Conservation (phyloP, 30 jellyfish, hydroid and myxozoan species). For the Aurelia sp. region DNA sequence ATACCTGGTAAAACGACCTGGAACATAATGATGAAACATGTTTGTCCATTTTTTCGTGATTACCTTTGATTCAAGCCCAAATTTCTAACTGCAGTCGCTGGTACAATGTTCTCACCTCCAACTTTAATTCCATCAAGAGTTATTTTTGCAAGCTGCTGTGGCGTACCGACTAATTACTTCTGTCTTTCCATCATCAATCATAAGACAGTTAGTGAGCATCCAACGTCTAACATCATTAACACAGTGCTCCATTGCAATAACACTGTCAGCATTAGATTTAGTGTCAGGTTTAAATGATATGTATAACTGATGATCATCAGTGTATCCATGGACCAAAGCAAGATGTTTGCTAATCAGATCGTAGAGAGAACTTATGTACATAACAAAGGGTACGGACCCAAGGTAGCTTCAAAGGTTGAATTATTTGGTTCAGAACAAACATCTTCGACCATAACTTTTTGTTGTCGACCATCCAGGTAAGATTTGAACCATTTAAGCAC, state of each 20-base stretch:
- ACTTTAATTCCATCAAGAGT: conserved; percentile 44
- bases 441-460: background rate
- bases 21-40: conserved; percentile 39
- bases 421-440: background rate
- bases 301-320: conserved; percentile 57
- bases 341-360: conserved; percentile 42
- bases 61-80: conserved; percentile 49
- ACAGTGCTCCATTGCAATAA: conserved; percentile 44
- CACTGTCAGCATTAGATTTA: conserved; percentile 6
- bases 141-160: conserved; percentile 63
- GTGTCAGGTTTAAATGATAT: conserved; percentile 36
- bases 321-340: conserved; percentile 51
- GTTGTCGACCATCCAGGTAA: conserved; percentile 34
- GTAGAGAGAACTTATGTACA: conserved; percentile 20
- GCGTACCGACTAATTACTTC: conserved; percentile 51
- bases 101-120: conserved; percentile 57
- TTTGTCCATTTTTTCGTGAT: conserved; percentile 31
- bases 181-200: conserved; percentile 53
- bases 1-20: conserved; percentile 22
- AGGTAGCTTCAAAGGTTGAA: background rate
- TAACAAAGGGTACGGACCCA: conserved; percentile 17
- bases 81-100: conserved; percentile 41
- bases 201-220: conserved; percentile 36
- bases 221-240: conserved; percentile 28
- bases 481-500: conserved; percentile 50